Evolutionary conservation across 2,888 invertebrate species (phyloP), one percentile per base, ranked within the genome.

Genomic region (Helicoverpa assulta): DNA sequence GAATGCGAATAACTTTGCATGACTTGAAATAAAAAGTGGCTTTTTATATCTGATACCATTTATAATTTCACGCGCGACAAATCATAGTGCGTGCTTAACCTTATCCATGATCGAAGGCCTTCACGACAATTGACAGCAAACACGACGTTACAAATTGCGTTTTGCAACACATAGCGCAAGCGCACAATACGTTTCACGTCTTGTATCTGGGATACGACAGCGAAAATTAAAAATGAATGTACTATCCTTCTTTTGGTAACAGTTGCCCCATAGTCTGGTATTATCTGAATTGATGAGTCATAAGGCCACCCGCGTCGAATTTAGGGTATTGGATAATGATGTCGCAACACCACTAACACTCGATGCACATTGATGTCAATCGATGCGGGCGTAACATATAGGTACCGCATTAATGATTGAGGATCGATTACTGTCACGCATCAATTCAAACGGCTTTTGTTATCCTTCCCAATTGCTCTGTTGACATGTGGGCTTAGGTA

Each of bases 291-390:
- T 65, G 51, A 75, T 88, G 89, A 90, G 82, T 90, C 89, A 90
- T 83, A 73, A 70, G 85, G 33, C 85, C 89, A 83, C 88, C 90
- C 85, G 87, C 88, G 86, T 85, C 70, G 87, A 83, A 90, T 89
- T 88, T 89, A 85, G 89, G 90, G 88, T 91, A 86, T 86, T 85
- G 86, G 86, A 90, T 87, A 88, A 88, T 86, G 84, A 82, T 89
- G 89, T 89, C 86, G 89, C 86, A 91, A 89, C 86, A 80, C 71
- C 69, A 81, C 80, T 74, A 82, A 85, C 83, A 88, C 84, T 86
- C 83, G 81, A 86, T 86, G 85, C 83, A 87, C 88, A 87, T 85
- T 82, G 82, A 85, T 88, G 87, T 90, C 88, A 90, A 89, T 89
- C 86, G 86, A 87, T 91, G 90, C 91, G 90, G 90, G 91, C 70